Base-by-base conservation (phyloP, 1,140 invertebrate species). In the Euglossa dilemma region DNA sequence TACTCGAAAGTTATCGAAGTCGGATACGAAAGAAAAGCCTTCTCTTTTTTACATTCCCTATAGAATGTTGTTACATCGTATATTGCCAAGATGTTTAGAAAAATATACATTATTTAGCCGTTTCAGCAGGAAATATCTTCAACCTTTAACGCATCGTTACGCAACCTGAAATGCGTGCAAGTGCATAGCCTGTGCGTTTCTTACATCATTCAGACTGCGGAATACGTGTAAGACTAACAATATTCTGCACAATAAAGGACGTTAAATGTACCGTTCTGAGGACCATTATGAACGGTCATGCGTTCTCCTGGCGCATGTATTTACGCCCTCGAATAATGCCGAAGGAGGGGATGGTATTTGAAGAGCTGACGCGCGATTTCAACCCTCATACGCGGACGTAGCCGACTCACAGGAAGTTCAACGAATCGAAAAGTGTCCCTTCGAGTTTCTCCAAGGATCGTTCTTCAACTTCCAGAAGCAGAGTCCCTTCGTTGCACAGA, bases 281-380 rank as follows among this genome's bases (percentile, higher is more conserved):
- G 52, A 63, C 73, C 36, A 72, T 85, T 83, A 71, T 56, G 61
- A 85, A 72, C 84, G 81, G 84, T 85, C 89, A 84, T 89, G 89
- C 81, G 84, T 90, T 88, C 85, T 78, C 78, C 59, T 28, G 70
- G 78, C 89, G 90, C 89, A 84, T 90, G 90, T 70, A 90, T 90
- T 86, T 80, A 84, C 76, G 74, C 78, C 79, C 72, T 50, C 47
- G 63, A 20, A 45, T 28, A 36, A 50, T 54, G 70, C 23, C 45
- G 54, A 57, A 57, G 71, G 80, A 70, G 88, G 89, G 89, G 87
- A 69, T 84, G 78, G 85, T 91, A 91, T 90, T 91, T 91, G 86
- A 91, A 91, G 88, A 90, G 81, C 66, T 47, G 84, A 28, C 89
- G 85, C 88, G 87, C 86, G 47, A 87, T 90, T 90, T 91, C 73